Base-by-base conservation (phyloP, 1,140 invertebrate genomes). In the Danaus plexippus region DNA sequence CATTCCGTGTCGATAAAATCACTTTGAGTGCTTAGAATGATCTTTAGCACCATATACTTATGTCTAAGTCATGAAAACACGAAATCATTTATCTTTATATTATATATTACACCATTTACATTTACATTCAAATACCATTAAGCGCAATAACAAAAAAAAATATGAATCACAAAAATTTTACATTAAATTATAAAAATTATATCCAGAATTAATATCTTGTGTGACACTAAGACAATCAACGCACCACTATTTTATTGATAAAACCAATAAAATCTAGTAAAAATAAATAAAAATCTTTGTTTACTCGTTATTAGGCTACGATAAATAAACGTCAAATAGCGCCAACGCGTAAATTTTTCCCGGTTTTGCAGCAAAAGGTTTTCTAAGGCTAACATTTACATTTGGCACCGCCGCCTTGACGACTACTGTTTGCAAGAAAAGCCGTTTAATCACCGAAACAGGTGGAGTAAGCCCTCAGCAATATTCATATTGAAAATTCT, bases 361-460 rank as follows among this genome's bases (percentile, higher is more conserved):
- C 75, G 51, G 71, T 64, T 67, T 64, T 60, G 48, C 75, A 73
- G 71, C 71, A 80, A 83, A 81, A 70, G 72, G 61, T 73, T 76
- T 69, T 54, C 65, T 67, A 70, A 60, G 57, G 63, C 67, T 57
- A 82, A 83, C 76, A 85, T 86, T 84, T 80, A 78, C 78, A 77
- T 77, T 81, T 65, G 72, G 60, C 64, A 66, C 64, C 70, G 60
- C 49, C 60, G 61, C 61, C 66, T 73, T 66, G 61, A 61, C 54
- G 55, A 59, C 57, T 61, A 63, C 47, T 75, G 72, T 77, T 80
- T 76, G 73, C 65, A 63, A 47, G 59, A 56, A 69, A 79, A 76
- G 71, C 74, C 73, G 76, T 84, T 86, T 84, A 86, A 85, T 85
- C 83, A 83, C 77, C 61, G 79, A 63, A 77, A 78, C 80, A 80